Base-by-base conservation (phyloP, 2,888 invertebrate genomes). In the Heliconius ethilla region DNA sequence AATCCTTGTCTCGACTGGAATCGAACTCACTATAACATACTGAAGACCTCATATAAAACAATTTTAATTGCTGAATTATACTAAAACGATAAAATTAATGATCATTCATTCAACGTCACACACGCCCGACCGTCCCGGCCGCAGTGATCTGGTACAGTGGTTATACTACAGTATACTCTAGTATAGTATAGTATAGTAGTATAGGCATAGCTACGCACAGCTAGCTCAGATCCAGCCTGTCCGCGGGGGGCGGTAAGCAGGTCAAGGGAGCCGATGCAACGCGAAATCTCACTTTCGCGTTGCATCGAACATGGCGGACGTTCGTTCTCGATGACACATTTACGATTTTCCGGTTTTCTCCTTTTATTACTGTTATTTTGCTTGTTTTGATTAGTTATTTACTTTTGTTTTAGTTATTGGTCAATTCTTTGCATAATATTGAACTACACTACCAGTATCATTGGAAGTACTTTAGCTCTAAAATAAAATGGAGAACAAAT, bases 211-310 rank as follows among this genome's bases (percentile, higher is more conserved):
- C 85, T 66, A 78, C 77, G 79, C 81, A 74, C 78, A 87, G 86
- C 76, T 67, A 78, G 78, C 75, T 79, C 69, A 65, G 66, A 70
- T 76, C 76, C 81, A 80, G 74, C 80, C 77, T 82, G 81, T 89
- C 89, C 88, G 89, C 87, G 89, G 90, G 88, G 90, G 80, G 80
- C 83, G 79, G 82, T 84, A 94, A 92, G 88, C 90, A 89, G 94
- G 94, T 94, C 94, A 94, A 94, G 94, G 94, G 94, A 93, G 89
- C 86, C 88, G 94, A 92, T 94, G 94, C 94, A 94, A 91, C 92
- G 89, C 89, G 92, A 93, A 94, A 94, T 93, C 94, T 94, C 94
- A 94, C 94, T 94, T 94, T 94, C 94, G 94, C 93, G 92, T 91
- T 89, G 91, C 90, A 91, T 88, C 90, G 87, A 91, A 91, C 89